Evolutionary conservation across 2,113 vertebrate species (phyloP).

Genomic region (Myxocyprinus asiaticus): DNA sequence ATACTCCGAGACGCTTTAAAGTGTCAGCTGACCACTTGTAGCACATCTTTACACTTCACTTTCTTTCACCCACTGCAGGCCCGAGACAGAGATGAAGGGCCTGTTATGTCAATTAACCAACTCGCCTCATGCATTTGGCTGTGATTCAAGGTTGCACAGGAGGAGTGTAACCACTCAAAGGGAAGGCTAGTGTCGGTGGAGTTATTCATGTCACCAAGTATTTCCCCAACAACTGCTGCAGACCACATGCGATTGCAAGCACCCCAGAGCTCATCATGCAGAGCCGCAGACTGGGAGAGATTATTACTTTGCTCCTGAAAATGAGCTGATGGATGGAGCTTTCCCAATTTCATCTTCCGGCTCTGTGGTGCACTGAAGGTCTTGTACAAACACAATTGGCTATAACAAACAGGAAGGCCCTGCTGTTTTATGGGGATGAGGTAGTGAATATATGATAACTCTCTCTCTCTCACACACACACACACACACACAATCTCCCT

Average conservation of each 20-base stretch:
- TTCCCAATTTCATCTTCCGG: conserved; percentile 19
- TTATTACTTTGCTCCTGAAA: conserved; percentile 24
- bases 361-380: conserved; percentile 45
- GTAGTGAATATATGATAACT: conserved; percentile 17
- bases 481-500: too few species aligned
- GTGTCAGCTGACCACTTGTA: conserved; percentile 41
- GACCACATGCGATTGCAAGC: conserved; percentile 22
- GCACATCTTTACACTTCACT: conserved; percentile 21
- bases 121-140: conserved; percentile 41
- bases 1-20: not conserved
- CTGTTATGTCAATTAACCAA: conserved; percentile 49
- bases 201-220: conserved; percentile 51
- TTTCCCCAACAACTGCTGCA: conserved; percentile 46
- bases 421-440: conserved; percentile 53
- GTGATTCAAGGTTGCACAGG: conserved; percentile 48
- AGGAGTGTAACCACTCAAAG: conserved; percentile 37
- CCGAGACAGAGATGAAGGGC: conserved; percentile 28
- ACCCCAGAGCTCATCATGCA: conserved; percentile 33
- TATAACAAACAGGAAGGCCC: conserved; percentile 53
- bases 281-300: conserved; percentile 14
- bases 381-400: conserved; percentile 48
- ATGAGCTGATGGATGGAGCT: conserved; percentile 30
- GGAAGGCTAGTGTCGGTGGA: conserved; percentile 34
- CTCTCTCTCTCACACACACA: too few species aligned
- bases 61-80: conserved; percentile 5